phyloP scores from a whole-genome alignment of 2,797 vertebrate genomes.

The Aulostomus chinensis region DNA sequence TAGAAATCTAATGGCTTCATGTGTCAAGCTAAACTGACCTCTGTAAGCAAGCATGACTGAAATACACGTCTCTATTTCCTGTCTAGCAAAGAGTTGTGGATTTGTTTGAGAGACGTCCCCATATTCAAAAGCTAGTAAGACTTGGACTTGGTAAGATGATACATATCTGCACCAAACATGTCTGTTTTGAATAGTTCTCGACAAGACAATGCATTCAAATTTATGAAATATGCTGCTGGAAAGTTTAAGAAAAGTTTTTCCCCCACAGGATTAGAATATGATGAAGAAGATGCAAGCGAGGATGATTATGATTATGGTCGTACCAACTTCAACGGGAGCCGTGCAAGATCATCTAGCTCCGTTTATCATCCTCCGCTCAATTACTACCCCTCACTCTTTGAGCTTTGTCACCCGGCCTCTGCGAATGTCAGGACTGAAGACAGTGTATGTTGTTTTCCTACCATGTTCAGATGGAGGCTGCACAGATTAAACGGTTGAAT shows the following conservation, averaged over 20 bases:
- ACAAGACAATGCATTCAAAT: too few species aligned
- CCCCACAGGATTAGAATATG: slow-evolving; percentile 16
- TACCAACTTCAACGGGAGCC: slow-evolving; percentile 9
- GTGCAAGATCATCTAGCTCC: background rate
- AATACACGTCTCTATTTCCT: background rate
- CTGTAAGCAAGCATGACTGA: background rate
- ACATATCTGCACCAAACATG: too few species aligned
- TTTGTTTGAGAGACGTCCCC: slow-evolving; percentile 31
- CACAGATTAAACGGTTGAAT: background rate
- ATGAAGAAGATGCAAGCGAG: background rate
- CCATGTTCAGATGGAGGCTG: too few species aligned
- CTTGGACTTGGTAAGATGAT: slow-evolving; percentile 55
- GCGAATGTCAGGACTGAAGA: slow-evolving; percentile 20
- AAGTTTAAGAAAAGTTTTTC: too few species aligned
- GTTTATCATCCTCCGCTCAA: background rate
- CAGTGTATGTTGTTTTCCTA: slow-evolving; percentile 30
- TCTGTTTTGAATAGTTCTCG: too few species aligned
- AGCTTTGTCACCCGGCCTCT: background rate
- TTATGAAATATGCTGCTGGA: background rate
- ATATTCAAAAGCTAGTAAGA: slow-evolving; percentile 41
- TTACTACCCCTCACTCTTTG: background rate
- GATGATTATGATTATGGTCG: too few species aligned
- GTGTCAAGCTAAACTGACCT: background rate
- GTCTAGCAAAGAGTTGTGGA: slow-evolving; percentile 48
- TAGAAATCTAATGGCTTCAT: slow-evolving; percentile 5